Evolutionary conservation across 2,888 invertebrate genomes (phyloP).

Genomic region (Hanleya hanleyi): DNA sequence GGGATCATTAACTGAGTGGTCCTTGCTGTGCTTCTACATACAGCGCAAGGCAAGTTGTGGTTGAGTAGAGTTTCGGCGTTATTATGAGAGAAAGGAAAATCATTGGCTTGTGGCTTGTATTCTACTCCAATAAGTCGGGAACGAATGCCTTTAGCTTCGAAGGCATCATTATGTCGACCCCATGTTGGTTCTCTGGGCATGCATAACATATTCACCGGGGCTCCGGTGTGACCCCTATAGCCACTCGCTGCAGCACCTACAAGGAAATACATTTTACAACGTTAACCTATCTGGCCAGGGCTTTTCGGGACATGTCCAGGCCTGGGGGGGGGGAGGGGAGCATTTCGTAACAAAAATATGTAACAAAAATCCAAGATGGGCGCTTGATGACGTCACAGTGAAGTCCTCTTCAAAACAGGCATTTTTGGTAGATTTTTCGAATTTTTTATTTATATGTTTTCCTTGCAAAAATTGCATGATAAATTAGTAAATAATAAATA

Average conservation of each 20-base stretch:
- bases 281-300: no score
- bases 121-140: conserved; percentile 29
- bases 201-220: background rate
- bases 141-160: background rate
- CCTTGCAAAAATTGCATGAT: no score
- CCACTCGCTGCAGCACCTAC: background rate
- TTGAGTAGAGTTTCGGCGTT: conserved; percentile 6
- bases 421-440: no score
- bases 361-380: no score
- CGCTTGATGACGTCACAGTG: no score
- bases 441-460: no score
- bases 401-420: no score
- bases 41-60: conserved; percentile 41
- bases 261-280: no score
- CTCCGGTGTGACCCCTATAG: background rate
- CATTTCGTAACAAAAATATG: no score
- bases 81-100: conserved; percentile 4
- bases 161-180: conserved; percentile 1
- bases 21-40: conserved; percentile 27
- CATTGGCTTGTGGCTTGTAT: conserved; percentile 1
- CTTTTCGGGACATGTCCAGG: no score
- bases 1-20: conserved; percentile 37
- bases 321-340: no score
- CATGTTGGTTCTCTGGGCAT: background rate
- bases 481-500: no score